phyloP scores from a whole-genome alignment of 92 coral and sea anemone genomes.

The Chrysogorgia sp. region DNA sequence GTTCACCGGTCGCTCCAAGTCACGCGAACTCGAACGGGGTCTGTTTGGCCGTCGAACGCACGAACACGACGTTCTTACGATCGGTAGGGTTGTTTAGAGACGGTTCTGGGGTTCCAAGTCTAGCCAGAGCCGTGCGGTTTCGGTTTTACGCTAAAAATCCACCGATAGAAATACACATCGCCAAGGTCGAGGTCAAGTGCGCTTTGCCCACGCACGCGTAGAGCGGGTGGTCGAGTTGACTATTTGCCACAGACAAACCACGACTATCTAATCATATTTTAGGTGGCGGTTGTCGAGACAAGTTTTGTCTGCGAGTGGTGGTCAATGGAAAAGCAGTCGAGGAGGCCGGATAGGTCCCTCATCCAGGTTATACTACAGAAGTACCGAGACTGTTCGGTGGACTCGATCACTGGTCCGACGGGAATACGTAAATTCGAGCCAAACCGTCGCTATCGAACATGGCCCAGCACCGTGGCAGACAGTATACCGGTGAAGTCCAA shows the following conservation, averaged over 20 bases:
- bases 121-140: neutral
- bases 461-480: slow-evolving; percentile 57
- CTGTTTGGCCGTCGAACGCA: neutral
- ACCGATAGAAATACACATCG: neutral
- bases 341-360: slow-evolving; percentile 77
- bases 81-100: neutral
- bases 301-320: slow-evolving; percentile 42
- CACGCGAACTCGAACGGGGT: neutral
- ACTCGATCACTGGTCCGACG: slow-evolving; percentile 95
- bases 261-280: slow-evolving; percentile 43
- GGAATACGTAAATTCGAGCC: slow-evolving; percentile 63
- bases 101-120: neutral
- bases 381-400: slow-evolving; percentile 95
- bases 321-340: neutral
- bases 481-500: slow-evolving; percentile 38
- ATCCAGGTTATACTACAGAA: slow-evolving; percentile 93
- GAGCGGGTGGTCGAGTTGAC: slow-evolving; percentile 44
- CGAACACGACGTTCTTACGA: neutral
- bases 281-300: slow-evolving; percentile 52
- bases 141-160: neutral
- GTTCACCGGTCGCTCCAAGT: slow-evolving; percentile 3
- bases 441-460: slow-evolving; percentile 51
- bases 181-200: slow-evolving; percentile 49
- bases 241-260: slow-evolving; percentile 38
- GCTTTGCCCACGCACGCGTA: slow-evolving; percentile 35